phyloP scores from a whole-genome alignment of 1,140 invertebrate species.

The Eriocheir sinensis region DNA sequence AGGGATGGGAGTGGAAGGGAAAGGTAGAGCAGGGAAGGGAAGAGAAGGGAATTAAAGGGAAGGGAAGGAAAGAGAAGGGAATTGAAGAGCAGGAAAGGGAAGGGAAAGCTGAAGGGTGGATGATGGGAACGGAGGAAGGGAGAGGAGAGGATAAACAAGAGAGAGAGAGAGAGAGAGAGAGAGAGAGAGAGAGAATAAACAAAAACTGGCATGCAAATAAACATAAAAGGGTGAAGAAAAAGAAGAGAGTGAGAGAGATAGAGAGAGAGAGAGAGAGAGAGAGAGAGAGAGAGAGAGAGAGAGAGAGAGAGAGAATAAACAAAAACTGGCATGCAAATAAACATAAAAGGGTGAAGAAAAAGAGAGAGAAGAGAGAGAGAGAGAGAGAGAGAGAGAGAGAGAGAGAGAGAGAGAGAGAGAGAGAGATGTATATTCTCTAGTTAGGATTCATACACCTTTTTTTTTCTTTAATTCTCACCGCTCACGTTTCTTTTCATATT shows the following conservation, averaged over 20 bases:
- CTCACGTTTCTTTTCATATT: too few species aligned
- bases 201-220: too few species aligned
- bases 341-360: too few species aligned
- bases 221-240: too few species aligned
- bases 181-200: neutral
- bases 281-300: neutral
- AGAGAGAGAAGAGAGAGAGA: neutral
- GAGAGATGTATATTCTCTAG: too few species aligned
- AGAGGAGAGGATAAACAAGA: neutral
- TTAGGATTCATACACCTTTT: too few species aligned
- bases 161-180: neutral
- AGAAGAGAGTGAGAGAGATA: conserved; percentile 11
- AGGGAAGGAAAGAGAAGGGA: too few species aligned
- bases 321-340: neutral
- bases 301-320: neutral
- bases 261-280: neutral
- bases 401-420: conserved; percentile 1
- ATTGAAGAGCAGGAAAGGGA: neutral
- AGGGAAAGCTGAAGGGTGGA: neutral
- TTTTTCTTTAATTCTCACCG: too few species aligned
- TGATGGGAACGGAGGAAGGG: neutral
- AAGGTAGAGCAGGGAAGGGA: too few species aligned
- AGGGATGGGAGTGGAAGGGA: too few species aligned
- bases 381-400: conserved; percentile 22
- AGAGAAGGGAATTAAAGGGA: too few species aligned